Evolutionary conservation across 2,888 invertebrate species (phyloP).

Genomic region (Villa cingulata): DNA sequence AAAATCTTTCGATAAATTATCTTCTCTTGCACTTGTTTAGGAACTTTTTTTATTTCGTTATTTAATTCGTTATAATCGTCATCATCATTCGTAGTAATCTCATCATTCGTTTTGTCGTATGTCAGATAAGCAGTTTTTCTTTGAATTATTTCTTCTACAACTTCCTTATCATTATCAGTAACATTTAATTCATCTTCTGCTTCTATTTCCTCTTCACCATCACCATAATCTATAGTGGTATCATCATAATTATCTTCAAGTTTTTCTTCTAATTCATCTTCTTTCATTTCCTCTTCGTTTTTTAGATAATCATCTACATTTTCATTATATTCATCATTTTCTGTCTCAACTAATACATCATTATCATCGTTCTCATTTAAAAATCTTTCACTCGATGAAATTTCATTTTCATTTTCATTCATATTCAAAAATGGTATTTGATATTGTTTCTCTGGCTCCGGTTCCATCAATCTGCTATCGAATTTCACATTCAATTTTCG

Average conservation of each 20-base stretch:
- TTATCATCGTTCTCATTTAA: slow-evolving; percentile 5
- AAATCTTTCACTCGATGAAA: slow-evolving; percentile 2
- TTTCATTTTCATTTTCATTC: not conserved
- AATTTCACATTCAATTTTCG: not conserved
- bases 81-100: too few species aligned
- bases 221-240: not conserved
- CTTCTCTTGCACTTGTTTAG: too few species aligned
- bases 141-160: not conserved
- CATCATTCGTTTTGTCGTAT: not conserved
- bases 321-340: not conserved
- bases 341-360: not conserved
- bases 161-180: not conserved
- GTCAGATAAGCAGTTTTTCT: not conserved
- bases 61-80: too few species aligned
- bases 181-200: not conserved
- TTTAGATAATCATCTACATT: not conserved
- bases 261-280: slow-evolving; percentile 1
- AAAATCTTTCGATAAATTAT: too few species aligned
- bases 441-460: too few species aligned
- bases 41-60: too few species aligned
- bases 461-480: not conserved
- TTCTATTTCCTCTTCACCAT: not conserved
- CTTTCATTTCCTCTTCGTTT: not conserved
- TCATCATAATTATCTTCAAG: not conserved
- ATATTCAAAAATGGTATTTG: not conserved